Conservation (phyloP, 1,140 invertebrate genomes). For the Apis cerana region DNA sequence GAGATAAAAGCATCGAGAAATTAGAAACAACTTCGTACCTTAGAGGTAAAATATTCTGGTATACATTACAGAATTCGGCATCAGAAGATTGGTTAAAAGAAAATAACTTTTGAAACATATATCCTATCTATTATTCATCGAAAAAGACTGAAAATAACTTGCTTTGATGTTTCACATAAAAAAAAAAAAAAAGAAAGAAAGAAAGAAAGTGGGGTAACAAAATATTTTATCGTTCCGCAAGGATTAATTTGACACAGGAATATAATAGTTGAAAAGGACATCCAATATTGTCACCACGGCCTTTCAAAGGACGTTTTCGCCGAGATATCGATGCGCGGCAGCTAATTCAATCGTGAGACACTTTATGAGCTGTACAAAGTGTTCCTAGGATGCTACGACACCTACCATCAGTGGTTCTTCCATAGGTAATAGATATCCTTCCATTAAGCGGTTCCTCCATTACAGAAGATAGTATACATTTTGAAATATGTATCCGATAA, state of each 20-base stretch:
- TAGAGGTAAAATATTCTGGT: background rate
- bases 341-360: slow-evolving; percentile 49
- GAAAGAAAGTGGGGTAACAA: background rate
- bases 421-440: background rate
- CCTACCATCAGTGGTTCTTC: slow-evolving; percentile 30
- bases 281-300: background rate
- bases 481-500: background rate
- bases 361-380: slow-evolving; percentile 51
- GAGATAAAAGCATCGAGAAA: background rate
- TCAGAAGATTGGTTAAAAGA: background rate
- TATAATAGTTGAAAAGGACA: background rate
- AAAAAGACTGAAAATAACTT: background rate
- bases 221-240: background rate
- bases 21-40: background rate
- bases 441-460: background rate
- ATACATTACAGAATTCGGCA: background rate
- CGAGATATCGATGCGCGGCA: slow-evolving; percentile 24
- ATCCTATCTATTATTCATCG: background rate
- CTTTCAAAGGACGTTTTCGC: slow-evolving; percentile 34
- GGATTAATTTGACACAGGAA: background rate
- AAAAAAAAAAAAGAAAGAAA: background rate
- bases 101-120: background rate
- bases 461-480: background rate
- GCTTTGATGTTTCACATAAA: background rate
- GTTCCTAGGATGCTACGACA: slow-evolving; percentile 19